Evolutionary conservation across 2,797 vertebrate genomes (phyloP).

Genomic region (Synaphobranchus kaupii): DNA sequence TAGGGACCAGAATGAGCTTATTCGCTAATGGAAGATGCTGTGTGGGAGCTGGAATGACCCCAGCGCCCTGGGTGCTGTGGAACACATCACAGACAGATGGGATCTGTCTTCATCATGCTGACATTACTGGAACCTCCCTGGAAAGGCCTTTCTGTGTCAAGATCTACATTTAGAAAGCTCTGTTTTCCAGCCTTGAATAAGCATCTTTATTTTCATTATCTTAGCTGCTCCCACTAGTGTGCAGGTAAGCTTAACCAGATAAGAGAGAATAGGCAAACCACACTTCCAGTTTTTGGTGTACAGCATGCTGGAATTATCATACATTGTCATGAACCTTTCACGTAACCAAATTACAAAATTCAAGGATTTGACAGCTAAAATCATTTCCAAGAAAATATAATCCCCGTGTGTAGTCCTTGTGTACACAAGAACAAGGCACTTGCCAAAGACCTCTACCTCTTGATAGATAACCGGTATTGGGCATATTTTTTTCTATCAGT

Average conservation of each 20-base stretch:
- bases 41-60: constrained; percentile 27
- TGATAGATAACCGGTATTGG: not conserved
- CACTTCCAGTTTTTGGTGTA: not conserved
- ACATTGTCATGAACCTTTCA: not conserved
- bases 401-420: not conserved
- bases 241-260: not conserved
- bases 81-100: constrained; percentile 45
- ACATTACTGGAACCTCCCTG: not conserved
- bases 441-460: not conserved
- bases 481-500: not conserved
- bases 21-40: constrained; percentile 43
- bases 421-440: not conserved
- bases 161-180: not conserved
- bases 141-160: not conserved
- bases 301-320: not conserved
- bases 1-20: constrained; percentile 31
- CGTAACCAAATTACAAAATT: not conserved
- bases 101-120: constrained; percentile 44
- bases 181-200: not conserved
- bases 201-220: not conserved
- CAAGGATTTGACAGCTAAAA: not conserved
- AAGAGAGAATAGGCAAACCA: not conserved
- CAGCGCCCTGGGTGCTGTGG: constrained; percentile 25
- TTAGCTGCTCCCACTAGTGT: not conserved
- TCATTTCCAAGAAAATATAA: not conserved